A percentile compares a stretch with the other conserved stretches of the same genome.
phyloP scores from a whole-genome alignment of 2,888 invertebrate species.

The Esperia sulphurella region DNA sequence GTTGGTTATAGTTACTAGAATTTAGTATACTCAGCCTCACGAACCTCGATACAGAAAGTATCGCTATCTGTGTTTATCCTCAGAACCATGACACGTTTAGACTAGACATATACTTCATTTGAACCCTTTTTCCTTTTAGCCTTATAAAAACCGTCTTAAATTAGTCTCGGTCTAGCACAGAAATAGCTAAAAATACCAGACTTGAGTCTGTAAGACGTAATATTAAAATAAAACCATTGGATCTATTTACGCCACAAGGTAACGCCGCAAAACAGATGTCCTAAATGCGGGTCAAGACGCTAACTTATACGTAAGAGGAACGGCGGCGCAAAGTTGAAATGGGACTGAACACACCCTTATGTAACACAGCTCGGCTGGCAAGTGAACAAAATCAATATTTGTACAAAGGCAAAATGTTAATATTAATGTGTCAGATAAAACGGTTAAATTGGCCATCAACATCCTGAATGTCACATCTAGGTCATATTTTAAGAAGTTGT shows the following conservation, averaged over 20 bases:
- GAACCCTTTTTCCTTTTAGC: too few relatives aligned
- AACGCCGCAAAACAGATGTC: not conserved
- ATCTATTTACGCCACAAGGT: not conserved
- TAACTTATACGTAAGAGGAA: not conserved
- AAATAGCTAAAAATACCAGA: not conserved
- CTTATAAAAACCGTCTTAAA: too few relatives aligned
- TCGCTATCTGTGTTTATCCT: too few relatives aligned
- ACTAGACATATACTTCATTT: too few relatives aligned
- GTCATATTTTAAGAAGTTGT: not conserved
- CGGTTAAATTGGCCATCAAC: not conserved
- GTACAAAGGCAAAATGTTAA: not conserved
- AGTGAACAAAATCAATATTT: constrained; percentile 13
- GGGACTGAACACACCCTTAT: not conserved
- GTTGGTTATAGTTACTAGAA: too few relatives aligned
- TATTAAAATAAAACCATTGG: not conserved
- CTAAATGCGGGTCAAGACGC: constrained; percentile 1
- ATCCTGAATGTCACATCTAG: not conserved
- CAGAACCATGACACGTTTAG: too few relatives aligned
- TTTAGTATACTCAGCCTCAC: too few relatives aligned
- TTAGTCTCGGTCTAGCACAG: too few relatives aligned
- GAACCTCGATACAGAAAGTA: too few relatives aligned
- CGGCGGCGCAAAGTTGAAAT: not conserved
- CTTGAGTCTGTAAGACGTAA: not conserved
- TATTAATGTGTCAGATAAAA: not conserved
- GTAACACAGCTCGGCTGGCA: constrained; percentile 11